Percentiles rank a stretch among this genome's conserved stretches.
Conservation (phyloP, 2,113 vertebrate species). For the Lota lota region DNA sequence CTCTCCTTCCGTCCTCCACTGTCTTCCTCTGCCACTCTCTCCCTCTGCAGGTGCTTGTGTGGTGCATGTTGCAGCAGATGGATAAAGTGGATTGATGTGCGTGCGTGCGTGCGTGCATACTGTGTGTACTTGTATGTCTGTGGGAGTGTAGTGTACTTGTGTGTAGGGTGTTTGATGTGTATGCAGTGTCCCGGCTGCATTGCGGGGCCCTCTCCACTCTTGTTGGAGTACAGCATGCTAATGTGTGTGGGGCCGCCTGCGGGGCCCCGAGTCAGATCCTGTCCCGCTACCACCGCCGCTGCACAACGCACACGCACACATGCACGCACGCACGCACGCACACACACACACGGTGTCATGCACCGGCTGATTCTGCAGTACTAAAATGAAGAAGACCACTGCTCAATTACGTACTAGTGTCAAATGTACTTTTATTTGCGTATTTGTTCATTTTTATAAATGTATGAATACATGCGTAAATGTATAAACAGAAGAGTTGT, state of each 20-base stretch:
- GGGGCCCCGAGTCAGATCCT: background rate
- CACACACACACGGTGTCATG: no score
- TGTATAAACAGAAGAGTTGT: background rate
- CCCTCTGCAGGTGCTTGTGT: background rate
- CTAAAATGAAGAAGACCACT: no score
- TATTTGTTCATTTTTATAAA: no score
- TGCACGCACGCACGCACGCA: background rate
- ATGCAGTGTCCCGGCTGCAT: constrained; percentile 40
- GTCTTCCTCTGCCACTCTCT: background rate
- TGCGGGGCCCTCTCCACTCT: constrained; percentile 29
- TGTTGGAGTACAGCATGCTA: constrained; percentile 38
- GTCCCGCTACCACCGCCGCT: background rate
- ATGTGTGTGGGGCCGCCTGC: constrained; percentile 26
- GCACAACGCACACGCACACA: background rate
- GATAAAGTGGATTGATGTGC: constrained; percentile 18
- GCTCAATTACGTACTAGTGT: no score
- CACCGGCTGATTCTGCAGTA: no score
- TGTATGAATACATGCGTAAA: no score
- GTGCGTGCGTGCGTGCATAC: constrained; percentile 5
- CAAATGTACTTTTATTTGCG: no score
- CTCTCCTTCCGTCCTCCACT: background rate
- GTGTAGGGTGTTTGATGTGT: constrained; percentile 13
- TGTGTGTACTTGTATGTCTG: constrained; percentile 6
- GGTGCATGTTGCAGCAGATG: constrained; percentile 49
- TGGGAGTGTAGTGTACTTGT: constrained; percentile 23